Conservation (phyloP, 2,797 vertebrate genomes). For the Morus bassanus region DNA sequence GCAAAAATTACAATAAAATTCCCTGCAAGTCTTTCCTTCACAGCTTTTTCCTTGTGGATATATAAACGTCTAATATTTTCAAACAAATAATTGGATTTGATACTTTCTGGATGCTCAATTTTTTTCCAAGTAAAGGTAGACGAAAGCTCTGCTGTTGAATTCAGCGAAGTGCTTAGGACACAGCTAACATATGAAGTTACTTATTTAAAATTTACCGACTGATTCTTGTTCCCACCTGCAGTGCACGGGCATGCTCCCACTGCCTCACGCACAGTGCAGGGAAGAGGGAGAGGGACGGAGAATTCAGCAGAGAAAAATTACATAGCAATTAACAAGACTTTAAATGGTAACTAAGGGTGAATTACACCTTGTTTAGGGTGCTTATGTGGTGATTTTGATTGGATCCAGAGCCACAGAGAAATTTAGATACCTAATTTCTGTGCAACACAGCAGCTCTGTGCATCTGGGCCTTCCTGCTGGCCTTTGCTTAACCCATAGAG, state of each 20-base stretch:
- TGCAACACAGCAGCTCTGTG: background rate
- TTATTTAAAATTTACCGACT: background rate
- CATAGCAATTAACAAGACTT: background rate
- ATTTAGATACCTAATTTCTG: background rate
- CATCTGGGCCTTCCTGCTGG: background rate
- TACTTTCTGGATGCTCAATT: background rate
- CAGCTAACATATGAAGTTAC: background rate
- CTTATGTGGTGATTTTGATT: background rate
- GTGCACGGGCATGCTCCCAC: background rate
- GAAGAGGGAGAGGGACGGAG: background rate
- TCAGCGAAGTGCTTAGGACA: background rate
- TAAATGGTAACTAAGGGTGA: background rate
- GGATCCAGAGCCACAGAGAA: background rate
- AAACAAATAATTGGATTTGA: background rate
- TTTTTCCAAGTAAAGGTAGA: background rate
- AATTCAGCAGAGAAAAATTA: background rate
- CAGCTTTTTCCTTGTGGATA: background rate
- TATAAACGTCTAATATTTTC: background rate
- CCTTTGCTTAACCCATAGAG: background rate
- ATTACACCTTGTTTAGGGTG: background rate
- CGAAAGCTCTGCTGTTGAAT: background rate
- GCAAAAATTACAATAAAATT: background rate
- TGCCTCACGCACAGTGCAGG: background rate
- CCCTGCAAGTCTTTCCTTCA: background rate
- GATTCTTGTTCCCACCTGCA: background rate